Evolutionary conservation across 2,113 vertebrate species (phyloP).

Genomic region (Struthidea cinerea): DNA sequence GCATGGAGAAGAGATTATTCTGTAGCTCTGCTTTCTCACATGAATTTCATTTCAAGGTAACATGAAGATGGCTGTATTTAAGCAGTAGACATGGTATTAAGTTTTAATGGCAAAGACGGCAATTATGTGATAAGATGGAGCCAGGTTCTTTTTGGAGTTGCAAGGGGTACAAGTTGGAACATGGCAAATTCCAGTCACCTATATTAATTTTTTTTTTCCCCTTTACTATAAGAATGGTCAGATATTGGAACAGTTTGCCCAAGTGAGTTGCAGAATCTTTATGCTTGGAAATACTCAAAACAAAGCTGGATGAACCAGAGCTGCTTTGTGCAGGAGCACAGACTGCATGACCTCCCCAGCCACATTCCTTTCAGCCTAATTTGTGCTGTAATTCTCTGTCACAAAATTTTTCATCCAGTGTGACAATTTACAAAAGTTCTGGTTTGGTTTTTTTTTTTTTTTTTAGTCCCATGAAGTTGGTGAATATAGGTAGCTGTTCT

Average conservation of each 20-base stretch:
- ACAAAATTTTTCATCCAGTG: not conserved
- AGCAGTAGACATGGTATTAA: not conserved
- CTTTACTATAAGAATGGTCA: not conserved
- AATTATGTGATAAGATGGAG: conserved; percentile 28
- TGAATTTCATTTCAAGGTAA: conserved; percentile 7
- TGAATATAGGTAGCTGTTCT: not conserved
- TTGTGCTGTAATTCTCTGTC: not conserved
- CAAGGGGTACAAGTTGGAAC: not conserved
- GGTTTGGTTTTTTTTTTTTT: no score
- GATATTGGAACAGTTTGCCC: not conserved
- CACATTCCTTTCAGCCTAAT: not conserved
- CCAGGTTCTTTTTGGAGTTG: not conserved
- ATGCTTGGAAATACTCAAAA: not conserved
- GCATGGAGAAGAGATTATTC: not conserved
- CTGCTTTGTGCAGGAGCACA: not conserved
- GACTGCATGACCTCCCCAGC: not conserved
- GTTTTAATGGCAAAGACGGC: not conserved
- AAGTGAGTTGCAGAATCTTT: not conserved
- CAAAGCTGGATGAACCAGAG: not conserved
- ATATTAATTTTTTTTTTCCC: accelerated
- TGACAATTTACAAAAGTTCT: not conserved
- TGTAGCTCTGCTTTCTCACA: not conserved
- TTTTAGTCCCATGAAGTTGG: not conserved
- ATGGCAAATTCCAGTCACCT: not conserved
- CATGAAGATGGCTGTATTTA: not conserved